Conservation (phyloP, 2,888 invertebrate genomes). For the Sinodicranocentrus sp. region DNA sequence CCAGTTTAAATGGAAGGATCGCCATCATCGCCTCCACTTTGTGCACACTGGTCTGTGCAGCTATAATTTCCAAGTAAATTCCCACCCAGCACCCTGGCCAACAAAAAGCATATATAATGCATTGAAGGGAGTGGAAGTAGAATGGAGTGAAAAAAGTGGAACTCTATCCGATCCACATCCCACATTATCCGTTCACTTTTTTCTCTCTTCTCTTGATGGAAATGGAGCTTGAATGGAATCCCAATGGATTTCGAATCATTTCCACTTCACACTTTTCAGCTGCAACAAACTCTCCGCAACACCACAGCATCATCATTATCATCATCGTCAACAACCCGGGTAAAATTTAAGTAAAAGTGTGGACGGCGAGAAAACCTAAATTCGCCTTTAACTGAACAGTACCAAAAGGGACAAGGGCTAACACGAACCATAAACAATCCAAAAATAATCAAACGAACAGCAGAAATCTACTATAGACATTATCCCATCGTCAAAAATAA, state of each 20-base stretch:
- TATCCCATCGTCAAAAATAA: too few relatives aligned
- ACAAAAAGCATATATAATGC: constrained; percentile 48
- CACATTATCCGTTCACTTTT: constrained; percentile 16
- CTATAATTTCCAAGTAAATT: too few relatives aligned
- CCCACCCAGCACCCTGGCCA: neutral
- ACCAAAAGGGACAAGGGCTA: too few relatives aligned
- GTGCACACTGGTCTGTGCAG: neutral
- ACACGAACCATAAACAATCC: too few relatives aligned
- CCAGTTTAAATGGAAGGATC: constrained; percentile 20
- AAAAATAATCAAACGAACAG: too few relatives aligned
- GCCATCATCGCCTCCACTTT: too few relatives aligned
- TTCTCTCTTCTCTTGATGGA: constrained; percentile 53
- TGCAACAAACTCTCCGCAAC: constrained; percentile 13
- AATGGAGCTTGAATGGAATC: constrained; percentile 64
- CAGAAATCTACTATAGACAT: too few relatives aligned
- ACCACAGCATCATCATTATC: constrained; percentile 28
- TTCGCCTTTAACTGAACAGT: too few relatives aligned
- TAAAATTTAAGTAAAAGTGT: constrained; percentile 11
- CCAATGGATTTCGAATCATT: constrained; percentile 68
- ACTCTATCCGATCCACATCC: constrained; percentile 55
- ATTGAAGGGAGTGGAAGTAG: too few relatives aligned
- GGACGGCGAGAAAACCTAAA: too few relatives aligned
- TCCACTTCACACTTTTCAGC: constrained; percentile 63
- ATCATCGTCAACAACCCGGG: neutral
- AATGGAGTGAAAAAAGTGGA: constrained; percentile 14